Evolutionary conservation across 2,113 vertebrate genomes (phyloP).

Genomic region (Eretmochelys imbricata): DNA sequence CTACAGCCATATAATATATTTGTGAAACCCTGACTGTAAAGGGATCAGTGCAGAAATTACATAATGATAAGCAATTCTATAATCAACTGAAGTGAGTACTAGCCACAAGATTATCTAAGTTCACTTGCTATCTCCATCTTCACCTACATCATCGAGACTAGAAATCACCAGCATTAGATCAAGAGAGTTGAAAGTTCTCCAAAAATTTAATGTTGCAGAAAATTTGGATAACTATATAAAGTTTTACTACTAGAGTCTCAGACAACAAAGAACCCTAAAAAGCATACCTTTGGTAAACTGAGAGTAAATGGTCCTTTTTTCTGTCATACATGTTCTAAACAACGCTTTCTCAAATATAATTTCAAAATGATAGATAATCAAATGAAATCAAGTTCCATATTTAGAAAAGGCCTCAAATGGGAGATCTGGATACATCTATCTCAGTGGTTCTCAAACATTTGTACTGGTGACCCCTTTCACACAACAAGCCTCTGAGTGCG

Average conservation of each 20-base stretch:
- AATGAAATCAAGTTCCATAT: not conserved
- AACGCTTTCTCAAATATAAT: not conserved
- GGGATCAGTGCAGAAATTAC: not conserved
- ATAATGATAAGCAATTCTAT: not conserved
- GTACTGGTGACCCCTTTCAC: too few species aligned
- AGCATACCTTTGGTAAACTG: not conserved
- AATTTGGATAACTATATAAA: not conserved
- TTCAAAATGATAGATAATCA: not conserved
- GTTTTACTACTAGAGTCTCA: not conserved
- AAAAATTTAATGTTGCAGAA: not conserved
- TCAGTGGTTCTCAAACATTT: too few species aligned
- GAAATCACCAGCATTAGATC: not conserved
- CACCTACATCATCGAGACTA: not conserved
- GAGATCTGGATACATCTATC: not conserved
- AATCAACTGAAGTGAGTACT: not conserved
- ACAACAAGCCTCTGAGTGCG: too few species aligned
- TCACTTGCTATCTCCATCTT: not conserved
- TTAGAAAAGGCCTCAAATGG: not conserved
- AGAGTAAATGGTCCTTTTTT: not conserved
- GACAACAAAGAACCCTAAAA: fast-evolving
- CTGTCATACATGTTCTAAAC: not conserved
- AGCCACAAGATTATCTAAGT: not conserved
- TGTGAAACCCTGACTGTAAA: not conserved
- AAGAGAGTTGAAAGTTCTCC: not conserved
- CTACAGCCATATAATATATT: not conserved